Base-by-base conservation (phyloP, 2,113 vertebrate species). In the Brienomyrus brachyistius region DNA sequence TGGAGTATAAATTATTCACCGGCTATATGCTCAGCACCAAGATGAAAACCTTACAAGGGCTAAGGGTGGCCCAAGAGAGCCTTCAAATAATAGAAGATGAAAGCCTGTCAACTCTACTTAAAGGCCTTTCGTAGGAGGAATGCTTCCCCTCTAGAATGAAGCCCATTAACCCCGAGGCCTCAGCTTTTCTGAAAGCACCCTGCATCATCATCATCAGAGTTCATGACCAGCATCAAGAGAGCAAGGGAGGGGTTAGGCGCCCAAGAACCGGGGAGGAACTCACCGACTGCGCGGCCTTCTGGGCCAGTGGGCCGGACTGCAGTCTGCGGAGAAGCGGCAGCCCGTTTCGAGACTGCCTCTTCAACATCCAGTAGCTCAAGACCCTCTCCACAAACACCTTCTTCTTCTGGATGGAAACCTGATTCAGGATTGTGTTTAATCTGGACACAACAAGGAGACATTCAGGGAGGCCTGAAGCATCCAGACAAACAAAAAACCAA, bases 321-420 rank as follows among this genome's bases (percentile, higher is more conserved):
- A 99, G 96, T 54, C 98, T 96, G 92, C 98, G 95, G 91, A 99
- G 96, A 86, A 99, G 95, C 1, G 98, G 98, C 15, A 98, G 98
- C 8, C 98, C 98, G 48, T 99, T 99, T 91, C 98, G 96, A 1
- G 98, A 98, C 92, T 98, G 97, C 88, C 98, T 96, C 93, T 99
- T 99, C 91, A 99, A 96, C 86, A 97, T 94, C 98, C 98, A 99
- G 95, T 99, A 99, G 95, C 97, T 98, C 92, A 99, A 96, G 8
- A 98, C 96, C 31, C 97, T 95, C 94, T 99, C 98, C 7, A 99
- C 97, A 90, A 99, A 99, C 86, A 94, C 94, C 89, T 97, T 98
- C 96, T 99, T 99, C 94, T 97, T 97, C 93, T 98, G 98, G 86
- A 99, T 96, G 82, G 98, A 96, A 92, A 99, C 98, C 95, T 99